phyloP scores from a whole-genome alignment of 2,888 invertebrate species.

The Pilophorus perplexus region DNA sequence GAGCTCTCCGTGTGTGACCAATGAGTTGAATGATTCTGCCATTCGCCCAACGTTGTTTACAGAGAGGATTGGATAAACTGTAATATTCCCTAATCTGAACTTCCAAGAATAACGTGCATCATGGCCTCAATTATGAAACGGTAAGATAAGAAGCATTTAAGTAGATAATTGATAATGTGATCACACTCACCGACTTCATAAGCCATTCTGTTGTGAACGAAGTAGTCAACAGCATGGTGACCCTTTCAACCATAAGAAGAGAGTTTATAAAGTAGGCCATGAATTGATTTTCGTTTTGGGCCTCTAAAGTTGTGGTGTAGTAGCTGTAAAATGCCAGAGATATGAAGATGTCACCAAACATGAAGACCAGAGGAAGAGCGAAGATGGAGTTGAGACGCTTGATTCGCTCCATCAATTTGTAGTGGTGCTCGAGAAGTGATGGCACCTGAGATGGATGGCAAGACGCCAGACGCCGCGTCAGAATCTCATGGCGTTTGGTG shows the following conservation, averaged over 20 bases:
- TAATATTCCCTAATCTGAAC: too few relatives aligned
- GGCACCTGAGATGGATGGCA: neutral
- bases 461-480: neutral
- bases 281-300: neutral
- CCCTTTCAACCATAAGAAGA: neutral
- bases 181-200: neutral
- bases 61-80: too few relatives aligned
- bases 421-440: neutral
- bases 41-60: too few relatives aligned
- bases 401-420: neutral
- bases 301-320: neutral
- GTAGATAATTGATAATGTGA: too few relatives aligned
- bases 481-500: neutral
- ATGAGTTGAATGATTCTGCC: too few relatives aligned
- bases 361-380: neutral
- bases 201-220: neutral
- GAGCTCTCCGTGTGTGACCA: too few relatives aligned
- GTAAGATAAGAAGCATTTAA: too few relatives aligned
- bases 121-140: too few relatives aligned
- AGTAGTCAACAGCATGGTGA: neutral
- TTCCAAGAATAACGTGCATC: too few relatives aligned
- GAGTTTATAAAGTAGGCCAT: neutral
- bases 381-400: neutral
- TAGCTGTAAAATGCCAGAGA: conserved; percentile 1
- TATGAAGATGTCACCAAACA: conserved; percentile 4